Conservation (phyloP, 2,113 vertebrate species). For the Chaetodon auriga region DNA sequence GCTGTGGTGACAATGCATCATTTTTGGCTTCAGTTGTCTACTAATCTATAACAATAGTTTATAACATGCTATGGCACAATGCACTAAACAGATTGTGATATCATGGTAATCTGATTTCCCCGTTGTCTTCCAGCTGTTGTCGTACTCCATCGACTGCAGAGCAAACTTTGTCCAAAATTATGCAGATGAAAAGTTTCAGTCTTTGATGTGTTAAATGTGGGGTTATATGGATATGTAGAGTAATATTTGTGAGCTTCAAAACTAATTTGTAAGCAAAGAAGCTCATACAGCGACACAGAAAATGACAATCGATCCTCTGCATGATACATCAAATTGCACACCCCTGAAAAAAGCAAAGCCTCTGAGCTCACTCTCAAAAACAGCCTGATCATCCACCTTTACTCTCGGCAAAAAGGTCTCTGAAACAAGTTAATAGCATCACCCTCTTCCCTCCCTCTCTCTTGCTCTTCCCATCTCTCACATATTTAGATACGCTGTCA, state of each 20-base stretch:
- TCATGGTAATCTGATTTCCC: slow-evolving; percentile 69
- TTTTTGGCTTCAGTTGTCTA: slow-evolving; percentile 29
- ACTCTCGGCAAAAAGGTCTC: slow-evolving; percentile 44
- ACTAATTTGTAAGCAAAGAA: neutral
- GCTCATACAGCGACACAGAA: slow-evolving; percentile 8
- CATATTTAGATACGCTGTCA: slow-evolving; percentile 68
- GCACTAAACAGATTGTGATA: slow-evolving; percentile 66
- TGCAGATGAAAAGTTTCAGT: slow-evolving; percentile 31
- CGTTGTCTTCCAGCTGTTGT: slow-evolving; percentile 67
- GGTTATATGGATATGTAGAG: neutral
- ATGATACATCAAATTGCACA: slow-evolving; percentile 35
- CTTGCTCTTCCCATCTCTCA: slow-evolving; percentile 29
- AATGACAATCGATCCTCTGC: neutral
- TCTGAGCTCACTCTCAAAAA: slow-evolving; percentile 19
- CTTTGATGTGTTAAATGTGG: neutral
- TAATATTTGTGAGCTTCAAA: neutral
- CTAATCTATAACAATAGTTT: slow-evolving; percentile 57
- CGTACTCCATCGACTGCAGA: neutral
- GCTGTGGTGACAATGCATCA: slow-evolving; percentile 4
- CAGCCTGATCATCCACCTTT: slow-evolving; percentile 29
- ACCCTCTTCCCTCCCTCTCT: neutral
- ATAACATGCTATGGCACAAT: slow-evolving; percentile 35
- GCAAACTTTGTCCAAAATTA: slow-evolving; percentile 18
- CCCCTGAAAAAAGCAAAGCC: slow-evolving; percentile 10
- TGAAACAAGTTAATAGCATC: slow-evolving; percentile 34